phyloP scores from a whole-genome alignment of 2,888 invertebrate genomes.

The Synergus gifuensis region DNA sequence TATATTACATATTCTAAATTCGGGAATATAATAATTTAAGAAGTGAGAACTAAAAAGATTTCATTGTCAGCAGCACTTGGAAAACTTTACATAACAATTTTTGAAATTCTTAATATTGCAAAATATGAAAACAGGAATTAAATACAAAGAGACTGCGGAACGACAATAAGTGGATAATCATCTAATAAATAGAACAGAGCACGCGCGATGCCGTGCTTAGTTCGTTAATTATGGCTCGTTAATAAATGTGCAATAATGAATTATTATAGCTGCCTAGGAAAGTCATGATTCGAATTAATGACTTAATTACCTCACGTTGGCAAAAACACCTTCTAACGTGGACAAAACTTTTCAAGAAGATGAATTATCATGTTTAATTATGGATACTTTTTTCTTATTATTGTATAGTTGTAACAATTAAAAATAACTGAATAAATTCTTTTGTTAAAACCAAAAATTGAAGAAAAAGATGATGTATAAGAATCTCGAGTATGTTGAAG shows the following conservation, averaged over 20 bases:
- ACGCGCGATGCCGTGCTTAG: slow-evolving; percentile 11
- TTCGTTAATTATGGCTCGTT: slow-evolving; percentile 30
- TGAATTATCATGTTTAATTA: background rate
- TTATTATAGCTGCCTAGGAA: slow-evolving; percentile 17
- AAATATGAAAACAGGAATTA: background rate
- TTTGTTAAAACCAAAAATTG: background rate
- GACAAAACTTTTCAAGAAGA: background rate
- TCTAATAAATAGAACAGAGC: background rate
- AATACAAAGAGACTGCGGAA: background rate
- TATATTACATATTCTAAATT: no score
- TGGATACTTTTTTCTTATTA: background rate
- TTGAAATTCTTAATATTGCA: background rate
- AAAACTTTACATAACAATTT: no score
- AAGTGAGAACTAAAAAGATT: no score
- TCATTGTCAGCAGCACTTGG: background rate
- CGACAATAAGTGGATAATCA: background rate
- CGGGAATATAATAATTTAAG: no score
- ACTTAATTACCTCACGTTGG: slow-evolving; percentile 3
- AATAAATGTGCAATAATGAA: slow-evolving; percentile 33
- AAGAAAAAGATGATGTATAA: background rate
- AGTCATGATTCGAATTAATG: slow-evolving; percentile 26
- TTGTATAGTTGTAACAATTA: no score
- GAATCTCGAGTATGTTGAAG: background rate
- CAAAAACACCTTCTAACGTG: slow-evolving; percentile 3
- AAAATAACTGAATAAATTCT: no score